Conservation (phyloP, 2,888 invertebrate species). For the Busseola fusca region DNA sequence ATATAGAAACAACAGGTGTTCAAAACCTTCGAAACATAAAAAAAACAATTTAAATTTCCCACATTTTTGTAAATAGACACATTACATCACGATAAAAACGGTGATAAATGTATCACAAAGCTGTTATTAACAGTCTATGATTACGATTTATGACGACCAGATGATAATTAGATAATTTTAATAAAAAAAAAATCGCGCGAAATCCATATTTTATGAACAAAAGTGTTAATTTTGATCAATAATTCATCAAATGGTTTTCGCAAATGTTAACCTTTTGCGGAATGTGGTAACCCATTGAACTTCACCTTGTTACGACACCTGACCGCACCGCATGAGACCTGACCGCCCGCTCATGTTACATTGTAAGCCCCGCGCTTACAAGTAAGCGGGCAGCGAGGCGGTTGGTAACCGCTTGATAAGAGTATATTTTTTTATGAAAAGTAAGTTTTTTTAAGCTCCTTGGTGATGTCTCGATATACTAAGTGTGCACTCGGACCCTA, state of each 20-base stretch:
- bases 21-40: neutral
- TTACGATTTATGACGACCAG: slow-evolving; percentile 24
- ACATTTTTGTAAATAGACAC: neutral
- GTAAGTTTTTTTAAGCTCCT: too few relatives aligned
- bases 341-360: slow-evolving; percentile 27
- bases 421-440: neutral
- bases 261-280: slow-evolving; percentile 68
- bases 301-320: slow-evolving; percentile 78
- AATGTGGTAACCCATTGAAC: slow-evolving; percentile 66
- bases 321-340: slow-evolving; percentile 56
- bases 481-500: too few relatives aligned
- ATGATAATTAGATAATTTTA: slow-evolving; percentile 18
- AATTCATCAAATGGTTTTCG: slow-evolving; percentile 62
- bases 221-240: slow-evolving; percentile 55
- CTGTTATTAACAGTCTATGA: slow-evolving; percentile 27
- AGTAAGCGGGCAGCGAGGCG: slow-evolving; percentile 40
- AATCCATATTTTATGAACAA: slow-evolving; percentile 42
- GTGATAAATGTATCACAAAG: slow-evolving; percentile 8
- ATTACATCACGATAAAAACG: slow-evolving; percentile 6
- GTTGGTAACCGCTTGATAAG: neutral
- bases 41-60: neutral
- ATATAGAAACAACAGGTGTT: too few relatives aligned
- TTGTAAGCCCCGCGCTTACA: slow-evolving; percentile 11
- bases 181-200: slow-evolving; percentile 13
- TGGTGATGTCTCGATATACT: too few relatives aligned